Evolutionary conservation across 2,888 invertebrate genomes (phyloP), one percentile per base, ranked within the genome.

Genomic region (Trissolcus japonicus): DNA sequence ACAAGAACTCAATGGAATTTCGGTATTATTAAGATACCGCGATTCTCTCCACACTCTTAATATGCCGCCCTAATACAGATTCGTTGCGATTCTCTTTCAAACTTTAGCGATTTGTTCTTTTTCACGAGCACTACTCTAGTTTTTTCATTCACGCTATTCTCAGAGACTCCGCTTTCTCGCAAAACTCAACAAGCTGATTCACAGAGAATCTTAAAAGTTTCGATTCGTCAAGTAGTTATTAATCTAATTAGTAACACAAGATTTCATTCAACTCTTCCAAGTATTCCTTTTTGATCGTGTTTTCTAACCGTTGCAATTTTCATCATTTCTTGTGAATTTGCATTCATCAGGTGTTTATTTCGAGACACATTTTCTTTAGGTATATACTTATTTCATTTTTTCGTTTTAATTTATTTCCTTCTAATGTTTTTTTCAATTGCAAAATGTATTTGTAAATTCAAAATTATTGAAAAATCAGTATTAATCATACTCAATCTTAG

Each of bases 1-100:
- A 76, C 76, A 71, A 76, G 71, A 73, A 63, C 79, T 76, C 74
- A 79, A 79, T 79, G 71, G 79, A 46, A 79, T 79, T 76, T 79
- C 57, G 71, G 62, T 63, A 74, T 76, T 76, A 79, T 76, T 71
- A 71, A 79, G 78, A 78, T 68, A 75, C 46, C 63, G 55, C 69
- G 71, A 55, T 76, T 76, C 68, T 75, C 71, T 53, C 14, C 51
- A 48, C 50, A 67, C 66, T 67, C 71, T 76, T 71, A 71, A 72
- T 57, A 59, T 40, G 41, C 35, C 59, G 46, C 54, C 43, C 48
- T 35, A 35, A 76, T 76, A 63, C 43, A 69, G 56, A 69, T 69
- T 48, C 19, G 16, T 11, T 40, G 35, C 62, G 53, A 75, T 62
- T 66, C 61, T 53, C 29, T n/a, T 29, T 11, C 56, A 41, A 72